Base-by-base conservation (phyloP, 2,113 vertebrate species). In the Chrysochloris asiatica region DNA sequence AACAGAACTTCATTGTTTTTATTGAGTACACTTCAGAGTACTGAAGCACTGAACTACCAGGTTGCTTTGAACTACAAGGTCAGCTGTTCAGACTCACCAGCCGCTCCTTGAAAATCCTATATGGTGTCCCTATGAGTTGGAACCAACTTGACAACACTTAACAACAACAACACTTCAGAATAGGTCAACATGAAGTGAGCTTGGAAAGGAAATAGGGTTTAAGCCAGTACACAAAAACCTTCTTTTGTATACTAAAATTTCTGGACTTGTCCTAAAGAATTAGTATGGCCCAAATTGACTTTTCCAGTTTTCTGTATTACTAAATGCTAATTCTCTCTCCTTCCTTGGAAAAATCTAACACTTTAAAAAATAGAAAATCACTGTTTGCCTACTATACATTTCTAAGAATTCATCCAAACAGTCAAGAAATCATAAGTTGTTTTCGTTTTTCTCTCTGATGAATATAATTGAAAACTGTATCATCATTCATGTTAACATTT, bases 381-480 rank as follows among this genome's bases (percentile, higher is more conserved):
- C 13, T 65, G 30, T 61, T 83, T 43, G 24, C 41, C 61, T 91
- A 56, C 8, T 33, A 4, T 81, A 48, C 65, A 13, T 43, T 93
- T 95, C 73, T n/a, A 41, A 83, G 30, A 81, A 81, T 80, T 88
- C n/a, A 89, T 50, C 56, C 24, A 80, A 56, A 56, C 21, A 76
- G 33, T n/a, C 9, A 78, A 0, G 73, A 84, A 36, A 6, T 61
- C 48, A 52, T 30, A 41, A 59, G 4, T 26, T 67, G 13, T 10
- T 72, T 71, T 48, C n/a, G 54, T 26, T 16, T 28, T n/a, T n/a
- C n/a, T n/a, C n/a, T 22, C 28, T 38, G 2, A 47, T 75, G 3
- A 30, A 43, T 80, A 8, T n/a, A 67, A 77, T 10, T 93, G 45
- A 54, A 85, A 90, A 71, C 82, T 54, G 43, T 63, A 45, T 3